Base-by-base conservation (phyloP, 2,888 invertebrate species). In the Hyalella azteca region DNA sequence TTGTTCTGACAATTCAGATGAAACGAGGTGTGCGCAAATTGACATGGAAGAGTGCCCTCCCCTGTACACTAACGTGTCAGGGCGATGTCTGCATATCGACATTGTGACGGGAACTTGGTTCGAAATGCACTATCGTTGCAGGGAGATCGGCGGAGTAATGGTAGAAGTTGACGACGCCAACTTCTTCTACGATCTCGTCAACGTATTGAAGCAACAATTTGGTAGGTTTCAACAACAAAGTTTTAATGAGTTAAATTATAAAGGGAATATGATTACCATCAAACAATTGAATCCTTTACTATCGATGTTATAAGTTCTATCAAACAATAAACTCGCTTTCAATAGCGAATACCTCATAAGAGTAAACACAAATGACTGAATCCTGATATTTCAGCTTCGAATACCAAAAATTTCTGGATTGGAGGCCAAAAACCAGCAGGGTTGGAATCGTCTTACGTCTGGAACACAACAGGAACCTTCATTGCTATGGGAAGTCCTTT, bases 121-220 rank as follows among this genome's bases (percentile, higher is more conserved):
- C 29, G 59, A 59, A 59, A 29, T 59, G 19, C 32, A 59, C 59
- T 59, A 59, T 32, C 22, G 59, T 15, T 59, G 59, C 22, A 26
- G 32, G 29, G 26, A 59, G 15, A 29, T 59, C 13, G 59, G 59
- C 0, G 59, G 59, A 26, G 59, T 59, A 9, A 26, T 59, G 26
- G 59, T 59, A 13, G 59, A 59, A 29, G 32, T 59, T 5, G 59
- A 59, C 7, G 22, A 15, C 9, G n/a, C 59, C 59, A 59, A 59
- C 32, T 59, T 59, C 59, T 59, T 59, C 59, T 59, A 59, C 26
- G 59, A 59, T 15, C n/a, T 59, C n/a, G 26, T 59, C 59, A 26
- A 59, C 29, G 26, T 29, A 13, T 32, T 59, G 59, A 59, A 59
- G 29, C 5, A 13, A 32, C 59, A 29, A 32, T 49, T 49, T 5